Evolutionary conservation across 2,888 invertebrate genomes (phyloP).

Genomic region (Sesia apiformis): DNA sequence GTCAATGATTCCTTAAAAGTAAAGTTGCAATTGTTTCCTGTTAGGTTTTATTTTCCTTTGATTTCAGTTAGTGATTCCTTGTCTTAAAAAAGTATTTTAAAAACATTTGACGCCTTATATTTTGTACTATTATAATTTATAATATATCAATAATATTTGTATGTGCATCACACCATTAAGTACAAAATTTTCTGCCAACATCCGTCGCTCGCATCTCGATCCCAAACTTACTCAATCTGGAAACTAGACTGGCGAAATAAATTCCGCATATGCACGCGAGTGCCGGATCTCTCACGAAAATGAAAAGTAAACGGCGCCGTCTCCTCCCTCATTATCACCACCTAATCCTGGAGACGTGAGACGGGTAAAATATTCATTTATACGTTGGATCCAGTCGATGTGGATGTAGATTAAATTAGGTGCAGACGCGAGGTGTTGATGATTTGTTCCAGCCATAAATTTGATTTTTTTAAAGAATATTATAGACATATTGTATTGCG

Average conservation of each 20-base stretch:
- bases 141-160: too few relatives aligned
- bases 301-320: slow-evolving; percentile 42
- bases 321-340: slow-evolving; percentile 27
- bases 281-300: slow-evolving; percentile 17
- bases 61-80: too few relatives aligned
- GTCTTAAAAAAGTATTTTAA: too few relatives aligned
- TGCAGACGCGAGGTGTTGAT: not conserved
- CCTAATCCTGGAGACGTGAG: slow-evolving; percentile 29
- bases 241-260: slow-evolving; percentile 11
- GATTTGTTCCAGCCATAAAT: not conserved
- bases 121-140: too few relatives aligned
- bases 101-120: too few relatives aligned
- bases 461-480: not conserved
- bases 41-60: too few relatives aligned
- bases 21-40: too few relatives aligned
- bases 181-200: too few relatives aligned
- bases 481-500: too few relatives aligned
- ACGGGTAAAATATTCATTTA: slow-evolving; percentile 31
- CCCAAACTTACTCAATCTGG: slow-evolving; percentile 23
- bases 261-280: slow-evolving; percentile 14
- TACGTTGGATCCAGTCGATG: not conserved
- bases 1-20: too few relatives aligned
- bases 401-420: not conserved
- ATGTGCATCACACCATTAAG: too few relatives aligned
- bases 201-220: slow-evolving; percentile 12